Evolutionary conservation across 2,113 vertebrate species (phyloP), one percentile per base, ranked within the genome.

Genomic region (Chunga burmeisteri): DNA sequence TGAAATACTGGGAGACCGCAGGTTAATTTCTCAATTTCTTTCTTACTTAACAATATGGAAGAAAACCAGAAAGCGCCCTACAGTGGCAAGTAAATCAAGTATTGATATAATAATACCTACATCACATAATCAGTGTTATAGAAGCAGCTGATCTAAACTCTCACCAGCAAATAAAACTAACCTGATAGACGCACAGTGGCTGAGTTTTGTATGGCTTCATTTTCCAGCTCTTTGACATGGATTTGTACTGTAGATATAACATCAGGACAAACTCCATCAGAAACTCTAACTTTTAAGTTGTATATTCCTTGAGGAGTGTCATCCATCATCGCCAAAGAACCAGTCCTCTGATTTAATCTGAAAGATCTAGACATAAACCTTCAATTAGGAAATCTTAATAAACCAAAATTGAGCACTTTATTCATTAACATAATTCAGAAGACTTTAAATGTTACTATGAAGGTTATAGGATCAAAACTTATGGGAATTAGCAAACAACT

Each of bases 181-280:
- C 99, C 99, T 97, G 98, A 98, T 13, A 99, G 94, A 44, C 98
- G 98, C 61, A 99, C 81, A 16, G 98, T 98, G 16, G 98, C 99
- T 2, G 99, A 99, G 96, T 98, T 99, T 94, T 98, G 97, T 95
- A 99, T 97, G 82, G 98, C 98, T 73, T 99, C 99, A 13, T 98
- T 98, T 50, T 98, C 97, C 88, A 99, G 96, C 89, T 99, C 98
- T 96, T 96, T 97, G n/a, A 99, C 98, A 7, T 98, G 97, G 53
- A 99, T 98, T 9, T 96, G 96, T 40, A 99, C 98, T 18, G 97
- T 98, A 78, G 98, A 99, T 72, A 98, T 49, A 19, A 97, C 98
- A 74, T 99, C 99, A 30, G 98, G 98, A 98, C 99, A 99, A 73
- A 99, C 90, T 36, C 98, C 99, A 93, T 99, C 99, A 19, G 99